Conservation (phyloP, 2,113 vertebrate genomes). For the Glaucomys volans region DNA sequence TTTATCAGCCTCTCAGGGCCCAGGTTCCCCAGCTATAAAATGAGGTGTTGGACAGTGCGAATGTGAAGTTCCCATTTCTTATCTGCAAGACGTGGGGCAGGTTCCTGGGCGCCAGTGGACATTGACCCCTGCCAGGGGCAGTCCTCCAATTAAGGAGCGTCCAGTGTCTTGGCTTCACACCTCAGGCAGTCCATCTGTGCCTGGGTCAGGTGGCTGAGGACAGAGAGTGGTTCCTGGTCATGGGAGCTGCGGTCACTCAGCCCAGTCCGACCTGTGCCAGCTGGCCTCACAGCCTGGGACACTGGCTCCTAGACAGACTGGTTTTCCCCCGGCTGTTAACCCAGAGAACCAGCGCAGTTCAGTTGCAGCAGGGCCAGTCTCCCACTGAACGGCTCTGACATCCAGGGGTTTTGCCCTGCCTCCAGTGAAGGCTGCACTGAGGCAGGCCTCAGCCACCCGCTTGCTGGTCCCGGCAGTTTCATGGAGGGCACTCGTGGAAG, state of each 20-base stretch:
- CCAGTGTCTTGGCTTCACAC: neutral
- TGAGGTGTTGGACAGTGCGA: neutral
- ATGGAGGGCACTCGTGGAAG: neutral
- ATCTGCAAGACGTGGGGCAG: neutral
- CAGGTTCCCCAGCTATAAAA: neutral
- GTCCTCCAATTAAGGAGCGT: neutral
- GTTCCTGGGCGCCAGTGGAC: neutral
- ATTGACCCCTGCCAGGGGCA: neutral
- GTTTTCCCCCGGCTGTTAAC: neutral
- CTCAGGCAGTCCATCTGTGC: too few species aligned
- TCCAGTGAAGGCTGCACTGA: neutral
- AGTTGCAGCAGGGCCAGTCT: neutral
- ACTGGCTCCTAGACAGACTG: neutral
- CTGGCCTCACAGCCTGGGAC: neutral
- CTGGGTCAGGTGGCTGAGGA: neutral
- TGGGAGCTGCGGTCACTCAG: neutral
- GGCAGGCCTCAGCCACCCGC: rapidly evolving
- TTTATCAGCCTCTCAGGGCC: neutral
- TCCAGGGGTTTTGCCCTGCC: neutral
- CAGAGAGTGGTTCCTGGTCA: neutral
- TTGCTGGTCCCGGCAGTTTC: neutral
- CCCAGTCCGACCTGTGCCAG: neutral
- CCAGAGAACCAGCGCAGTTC: neutral
- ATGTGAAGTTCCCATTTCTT: neutral
- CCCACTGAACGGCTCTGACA: neutral